A percentile compares a stretch with the other conserved stretches of the same genome.
These are phyloP conservation scores for Phasianus colchicus DNA, from an alignment of 2,113 vertebrate species.

Conservation along the genomic window DNA sequence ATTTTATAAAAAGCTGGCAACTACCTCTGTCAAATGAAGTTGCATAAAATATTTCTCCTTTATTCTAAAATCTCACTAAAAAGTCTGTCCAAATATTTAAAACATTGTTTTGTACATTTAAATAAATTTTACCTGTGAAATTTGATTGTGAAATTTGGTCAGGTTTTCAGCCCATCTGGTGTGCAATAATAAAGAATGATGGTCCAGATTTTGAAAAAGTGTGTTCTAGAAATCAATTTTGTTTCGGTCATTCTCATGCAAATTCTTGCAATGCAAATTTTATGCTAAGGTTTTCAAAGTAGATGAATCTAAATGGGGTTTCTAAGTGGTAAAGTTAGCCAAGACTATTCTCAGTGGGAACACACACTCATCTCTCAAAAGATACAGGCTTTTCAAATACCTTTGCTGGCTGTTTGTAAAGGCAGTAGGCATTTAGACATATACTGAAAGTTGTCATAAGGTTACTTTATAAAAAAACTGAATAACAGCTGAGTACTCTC, in stretches of 20 bases:
- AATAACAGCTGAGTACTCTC: neutral
- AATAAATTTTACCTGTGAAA: neutral
- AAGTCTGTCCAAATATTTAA: neutral
- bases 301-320: neutral
- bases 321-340: neutral
- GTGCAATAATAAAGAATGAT: neutral
- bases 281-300: neutral
- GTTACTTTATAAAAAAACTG: neutral
- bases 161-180: neutral
- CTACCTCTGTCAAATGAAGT: neutral
- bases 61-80: neutral
- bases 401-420: neutral
- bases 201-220: neutral
- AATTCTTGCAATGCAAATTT: neutral
- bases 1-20: neutral
- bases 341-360: neutral
- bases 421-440: neutral
- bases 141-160: neutral
- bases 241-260: neutral
- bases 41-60: neutral
- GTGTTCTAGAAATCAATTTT: neutral
- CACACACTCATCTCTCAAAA: neutral
- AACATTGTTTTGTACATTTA: neutral
- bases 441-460: neutral
- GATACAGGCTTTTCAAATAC: rapidly evolving